These are phyloP conservation scores for Iphiclides podalirius DNA, from an alignment of 2,888 invertebrate genomes.

Conservation along the genomic window DNA sequence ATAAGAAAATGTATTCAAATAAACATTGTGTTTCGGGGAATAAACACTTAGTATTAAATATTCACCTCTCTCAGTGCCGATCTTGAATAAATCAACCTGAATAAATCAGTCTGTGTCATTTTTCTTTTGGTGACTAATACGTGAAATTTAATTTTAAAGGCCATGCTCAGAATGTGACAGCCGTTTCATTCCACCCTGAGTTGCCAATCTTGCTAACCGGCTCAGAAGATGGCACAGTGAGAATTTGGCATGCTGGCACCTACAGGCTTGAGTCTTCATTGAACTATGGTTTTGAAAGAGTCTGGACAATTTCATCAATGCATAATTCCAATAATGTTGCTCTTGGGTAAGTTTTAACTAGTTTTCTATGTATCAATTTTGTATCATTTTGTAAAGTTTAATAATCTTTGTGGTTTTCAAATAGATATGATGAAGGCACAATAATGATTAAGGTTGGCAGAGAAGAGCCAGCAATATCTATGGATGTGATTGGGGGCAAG, in stretches of 20 bases:
- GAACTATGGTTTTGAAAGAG: conserved; percentile 98
- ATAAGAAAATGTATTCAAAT: no score
- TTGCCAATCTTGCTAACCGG: conserved; percentile 97
- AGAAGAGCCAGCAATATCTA: conserved; percentile 99
- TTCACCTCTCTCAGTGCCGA: no score
- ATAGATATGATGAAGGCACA: conserved; percentile 95
- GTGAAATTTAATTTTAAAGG: conserved; percentile 62
- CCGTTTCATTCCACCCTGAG: conserved; percentile 98
- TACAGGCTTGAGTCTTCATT: conserved; percentile 97
- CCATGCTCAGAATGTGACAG: conserved; percentile 97
- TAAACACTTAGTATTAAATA: no score
- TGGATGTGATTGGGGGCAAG: conserved; percentile 99
- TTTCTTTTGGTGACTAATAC: background rate
- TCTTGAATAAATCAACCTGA: no score
- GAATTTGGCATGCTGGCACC: conserved; percentile 99
- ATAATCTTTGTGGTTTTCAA: background rate
- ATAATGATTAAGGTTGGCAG: conserved; percentile 97
- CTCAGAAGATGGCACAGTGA: conserved; percentile 98
- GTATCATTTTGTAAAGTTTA: background rate
- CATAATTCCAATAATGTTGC: conserved; percentile 98
- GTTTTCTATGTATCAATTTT: conserved; percentile 2
- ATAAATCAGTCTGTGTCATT: background rate
- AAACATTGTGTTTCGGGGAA: no score
- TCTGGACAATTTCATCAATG: conserved; percentile 97
- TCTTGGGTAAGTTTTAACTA: conserved; percentile 83